Conservation (phyloP, 2,113 vertebrate genomes). For the Caranx melampygus region DNA sequence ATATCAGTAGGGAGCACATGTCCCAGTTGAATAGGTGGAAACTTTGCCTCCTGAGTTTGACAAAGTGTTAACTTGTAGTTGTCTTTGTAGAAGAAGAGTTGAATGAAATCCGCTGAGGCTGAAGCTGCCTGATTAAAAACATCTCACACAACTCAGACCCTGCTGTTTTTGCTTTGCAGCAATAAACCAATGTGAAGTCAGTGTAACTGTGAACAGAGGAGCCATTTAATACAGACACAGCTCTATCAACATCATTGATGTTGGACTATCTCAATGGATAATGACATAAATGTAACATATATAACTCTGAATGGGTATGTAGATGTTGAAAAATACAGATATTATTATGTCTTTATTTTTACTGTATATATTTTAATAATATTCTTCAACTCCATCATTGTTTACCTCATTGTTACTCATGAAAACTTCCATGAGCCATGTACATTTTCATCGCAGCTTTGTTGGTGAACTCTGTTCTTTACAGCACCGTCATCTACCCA, state of each 20-base stretch:
- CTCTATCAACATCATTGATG: not conserved
- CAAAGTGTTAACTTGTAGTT: too few species aligned
- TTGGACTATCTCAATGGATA: not conserved
- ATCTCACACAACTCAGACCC: too few species aligned
- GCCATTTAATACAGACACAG: not conserved
- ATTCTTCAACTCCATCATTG: slow-evolving; percentile 20
- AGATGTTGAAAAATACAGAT: slow-evolving; percentile 11
- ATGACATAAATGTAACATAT: not conserved
- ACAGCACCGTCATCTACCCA: slow-evolving; percentile 11
- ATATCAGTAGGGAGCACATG: too few species aligned
- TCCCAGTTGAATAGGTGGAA: too few species aligned
- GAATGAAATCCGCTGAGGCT: too few species aligned
- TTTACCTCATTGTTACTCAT: not conserved
- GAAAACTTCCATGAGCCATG: slow-evolving; percentile 33
- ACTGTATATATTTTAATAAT: not conserved
- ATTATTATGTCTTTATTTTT: slow-evolving; percentile 29
- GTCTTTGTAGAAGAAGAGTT: too few species aligned
- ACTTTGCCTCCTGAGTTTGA: too few species aligned
- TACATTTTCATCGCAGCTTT: slow-evolving; percentile 39
- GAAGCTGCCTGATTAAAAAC: too few species aligned
- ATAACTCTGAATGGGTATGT: slow-evolving; percentile 4
- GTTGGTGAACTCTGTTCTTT: slow-evolving; percentile 29
- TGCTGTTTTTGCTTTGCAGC: too few species aligned
- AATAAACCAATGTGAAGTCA: too few species aligned
- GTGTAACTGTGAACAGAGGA: too few species aligned